Percentiles rank a stretch among this genome's conserved stretches.
Evolutionary conservation across 2,888 invertebrate species (phyloP).

Genomic region (Tinea pellionella): DNA sequence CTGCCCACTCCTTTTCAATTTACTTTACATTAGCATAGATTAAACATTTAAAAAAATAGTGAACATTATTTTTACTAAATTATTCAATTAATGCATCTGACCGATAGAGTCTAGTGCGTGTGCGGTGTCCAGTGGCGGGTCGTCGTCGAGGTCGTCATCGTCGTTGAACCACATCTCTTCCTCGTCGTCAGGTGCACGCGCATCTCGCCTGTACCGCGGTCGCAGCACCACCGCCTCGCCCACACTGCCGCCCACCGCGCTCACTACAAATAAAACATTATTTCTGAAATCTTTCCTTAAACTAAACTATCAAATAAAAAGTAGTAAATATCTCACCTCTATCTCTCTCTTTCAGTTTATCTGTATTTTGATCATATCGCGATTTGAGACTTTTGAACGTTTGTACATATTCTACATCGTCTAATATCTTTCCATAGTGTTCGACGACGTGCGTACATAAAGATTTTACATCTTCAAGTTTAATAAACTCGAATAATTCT

Average conservation of each 20-base stretch:
- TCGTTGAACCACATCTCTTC: slow-evolving; percentile 99
- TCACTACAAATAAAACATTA: not conserved
- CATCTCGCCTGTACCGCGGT: slow-evolving; percentile 88
- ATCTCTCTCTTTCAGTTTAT: slow-evolving; percentile 88
- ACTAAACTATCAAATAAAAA: no score
- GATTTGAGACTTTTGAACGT: slow-evolving; percentile 94
- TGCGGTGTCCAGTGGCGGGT: slow-evolving; percentile 42
- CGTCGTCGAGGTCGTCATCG: slow-evolving; percentile 91
- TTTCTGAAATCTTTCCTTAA: no score
- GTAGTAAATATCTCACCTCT: slow-evolving; percentile 72
- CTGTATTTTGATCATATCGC: slow-evolving; percentile 92
- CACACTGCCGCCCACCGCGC: slow-evolving; percentile 51
- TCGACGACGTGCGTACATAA: slow-evolving; percentile 95
- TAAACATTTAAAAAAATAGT: no score
- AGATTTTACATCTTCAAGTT: slow-evolving; percentile 91
- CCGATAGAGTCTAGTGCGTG: slow-evolving; percentile 63
- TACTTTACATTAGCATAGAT: no score
- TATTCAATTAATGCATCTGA: slow-evolving; percentile 20
- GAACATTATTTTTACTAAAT: not conserved
- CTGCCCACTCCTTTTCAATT: no score
- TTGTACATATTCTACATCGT: slow-evolving; percentile 96
- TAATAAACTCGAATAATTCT: slow-evolving; percentile 99
- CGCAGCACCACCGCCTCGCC: slow-evolving; percentile 77
- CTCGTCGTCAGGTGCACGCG: slow-evolving; percentile 94
- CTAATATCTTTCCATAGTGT: slow-evolving; percentile 93